Conservation (phyloP, 1,140 invertebrate species). For the Ylistrum balloti region DNA sequence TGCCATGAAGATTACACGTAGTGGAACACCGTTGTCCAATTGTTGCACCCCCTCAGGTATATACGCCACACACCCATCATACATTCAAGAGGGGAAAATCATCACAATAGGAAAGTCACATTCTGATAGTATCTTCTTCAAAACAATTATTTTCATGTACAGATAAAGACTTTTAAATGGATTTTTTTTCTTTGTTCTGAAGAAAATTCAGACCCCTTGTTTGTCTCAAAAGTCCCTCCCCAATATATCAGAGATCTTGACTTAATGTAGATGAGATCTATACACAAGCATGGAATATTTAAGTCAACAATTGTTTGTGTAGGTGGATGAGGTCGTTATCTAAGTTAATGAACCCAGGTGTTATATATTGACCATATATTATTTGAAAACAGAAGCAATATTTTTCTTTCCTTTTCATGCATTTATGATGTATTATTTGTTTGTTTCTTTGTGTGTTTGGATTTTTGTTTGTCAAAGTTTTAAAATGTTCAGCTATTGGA, state of each 20-base stretch:
- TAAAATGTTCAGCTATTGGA: too few species aligned
- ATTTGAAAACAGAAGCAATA: too few species aligned
- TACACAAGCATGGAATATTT: too few species aligned
- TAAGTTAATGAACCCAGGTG: too few species aligned
- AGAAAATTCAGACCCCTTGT: background rate
- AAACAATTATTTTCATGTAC: background rate
- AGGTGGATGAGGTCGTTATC: background rate
- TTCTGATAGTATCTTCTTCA: background rate
- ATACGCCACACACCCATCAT: background rate
- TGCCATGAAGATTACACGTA: conserved; percentile 19
- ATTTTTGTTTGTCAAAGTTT: too few species aligned
- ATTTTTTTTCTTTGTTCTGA: background rate
- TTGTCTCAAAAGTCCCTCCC: too few species aligned
- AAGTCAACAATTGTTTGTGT: background rate
- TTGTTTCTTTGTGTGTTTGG: too few species aligned
- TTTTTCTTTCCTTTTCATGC: too few species aligned
- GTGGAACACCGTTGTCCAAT: background rate
- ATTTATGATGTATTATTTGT: too few species aligned
- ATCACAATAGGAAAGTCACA: background rate
- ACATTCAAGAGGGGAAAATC: background rate
- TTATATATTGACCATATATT: too few species aligned
- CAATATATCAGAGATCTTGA: too few species aligned
- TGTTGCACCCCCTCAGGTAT: background rate
- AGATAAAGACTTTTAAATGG: background rate
- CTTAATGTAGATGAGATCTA: too few species aligned